phyloP scores from a whole-genome alignment of 2,888 invertebrate species.

The Gibbula magus region DNA sequence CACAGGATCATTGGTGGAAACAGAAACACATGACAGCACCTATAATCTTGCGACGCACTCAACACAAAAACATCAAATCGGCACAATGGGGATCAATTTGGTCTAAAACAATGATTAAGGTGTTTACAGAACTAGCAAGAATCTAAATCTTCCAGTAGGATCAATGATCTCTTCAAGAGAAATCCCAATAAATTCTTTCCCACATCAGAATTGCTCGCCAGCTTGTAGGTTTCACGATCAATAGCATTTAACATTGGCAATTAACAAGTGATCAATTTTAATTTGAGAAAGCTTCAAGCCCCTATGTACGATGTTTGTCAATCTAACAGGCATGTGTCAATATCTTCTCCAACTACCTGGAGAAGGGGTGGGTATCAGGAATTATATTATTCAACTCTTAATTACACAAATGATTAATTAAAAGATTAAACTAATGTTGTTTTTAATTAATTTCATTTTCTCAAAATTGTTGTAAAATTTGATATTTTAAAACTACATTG shows the following conservation, averaged over 20 bases:
- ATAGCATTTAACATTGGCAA: conserved; percentile 20
- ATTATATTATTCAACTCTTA: background rate
- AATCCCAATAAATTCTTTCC: background rate
- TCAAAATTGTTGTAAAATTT: no score
- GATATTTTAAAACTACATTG: no score
- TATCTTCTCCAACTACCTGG: background rate
- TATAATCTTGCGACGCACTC: conserved; percentile 14
- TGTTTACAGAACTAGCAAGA: background rate
- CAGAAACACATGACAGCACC: conserved; percentile 23
- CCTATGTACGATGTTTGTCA: background rate
- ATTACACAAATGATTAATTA: no score
- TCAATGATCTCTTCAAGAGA: background rate
- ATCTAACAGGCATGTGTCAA: background rate
- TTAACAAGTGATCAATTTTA: conserved; percentile 24
- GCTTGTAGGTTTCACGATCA: conserved; percentile 15
- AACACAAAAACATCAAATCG: conserved; percentile 16
- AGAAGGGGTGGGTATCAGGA: background rate
- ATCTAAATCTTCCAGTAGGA: background rate
- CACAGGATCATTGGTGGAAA: conserved; percentile 19
- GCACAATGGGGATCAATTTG: background rate
- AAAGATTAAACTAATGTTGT: no score
- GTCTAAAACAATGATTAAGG: conserved; percentile 20
- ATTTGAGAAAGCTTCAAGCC: background rate
- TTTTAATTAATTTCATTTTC: no score
- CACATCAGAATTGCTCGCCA: background rate